A percentile compares a stretch with the other conserved stretches of the same genome.
Evolutionary conservation across 2,797 vertebrate species (phyloP).

Genomic region (Oreochromis mossambicus): DNA sequence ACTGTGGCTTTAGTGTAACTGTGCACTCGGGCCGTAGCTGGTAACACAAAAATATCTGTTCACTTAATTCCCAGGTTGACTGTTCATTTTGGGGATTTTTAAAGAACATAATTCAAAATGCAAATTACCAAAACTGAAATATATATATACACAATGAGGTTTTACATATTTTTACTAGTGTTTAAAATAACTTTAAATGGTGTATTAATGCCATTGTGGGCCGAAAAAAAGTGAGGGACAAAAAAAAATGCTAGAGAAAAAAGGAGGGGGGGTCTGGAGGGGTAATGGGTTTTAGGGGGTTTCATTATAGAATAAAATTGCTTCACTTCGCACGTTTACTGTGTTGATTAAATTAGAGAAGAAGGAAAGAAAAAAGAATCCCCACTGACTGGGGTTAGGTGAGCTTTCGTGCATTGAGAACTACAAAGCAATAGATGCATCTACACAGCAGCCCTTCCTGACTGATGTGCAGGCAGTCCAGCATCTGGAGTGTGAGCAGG

Average conservation of each 20-base stretch:
- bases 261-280: background rate
- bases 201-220: background rate
- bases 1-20: background rate
- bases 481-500: background rate
- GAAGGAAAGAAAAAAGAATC: background rate
- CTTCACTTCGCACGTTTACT: background rate
- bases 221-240: no score
- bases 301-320: background rate
- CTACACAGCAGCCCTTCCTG: background rate
- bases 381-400: background rate
- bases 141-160: background rate
- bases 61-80: background rate
- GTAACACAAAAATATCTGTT: background rate
- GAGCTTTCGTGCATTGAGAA: background rate
- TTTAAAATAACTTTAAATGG: background rate
- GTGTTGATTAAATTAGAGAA: background rate
- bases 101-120: background rate
- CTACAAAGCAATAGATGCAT: background rate
- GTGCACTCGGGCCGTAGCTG: background rate
- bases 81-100: accelerated
- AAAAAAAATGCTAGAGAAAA: background rate
- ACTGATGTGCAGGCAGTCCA: background rate
- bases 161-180: background rate
- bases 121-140: background rate
- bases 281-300: background rate